Evolutionary conservation across 2,888 invertebrate species (phyloP).

Genomic region (Aphodius sticticus): DNA sequence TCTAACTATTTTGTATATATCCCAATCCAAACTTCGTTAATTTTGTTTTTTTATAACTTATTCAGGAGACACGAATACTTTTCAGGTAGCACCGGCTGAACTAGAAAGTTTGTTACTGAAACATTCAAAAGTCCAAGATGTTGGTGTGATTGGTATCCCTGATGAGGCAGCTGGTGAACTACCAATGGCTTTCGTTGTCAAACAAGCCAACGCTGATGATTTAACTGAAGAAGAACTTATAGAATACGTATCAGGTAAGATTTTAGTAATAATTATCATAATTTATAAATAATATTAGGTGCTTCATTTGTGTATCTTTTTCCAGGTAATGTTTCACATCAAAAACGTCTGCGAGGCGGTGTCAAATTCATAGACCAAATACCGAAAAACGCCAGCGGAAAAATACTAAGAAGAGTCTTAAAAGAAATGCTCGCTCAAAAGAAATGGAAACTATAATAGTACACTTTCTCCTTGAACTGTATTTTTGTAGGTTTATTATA

Average conservation of each 20-base stretch:
- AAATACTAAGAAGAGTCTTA: slow-evolving; percentile 61
- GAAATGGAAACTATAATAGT: background rate
- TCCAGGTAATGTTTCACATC: slow-evolving; percentile 68
- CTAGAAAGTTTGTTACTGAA: slow-evolving; percentile 79
- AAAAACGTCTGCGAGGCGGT: slow-evolving; percentile 76
- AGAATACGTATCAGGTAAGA: slow-evolving; percentile 59
- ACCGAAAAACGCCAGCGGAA: slow-evolving; percentile 63
- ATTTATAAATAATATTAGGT: background rate
- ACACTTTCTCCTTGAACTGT: too few species aligned
- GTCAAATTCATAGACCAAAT: slow-evolving; percentile 63
- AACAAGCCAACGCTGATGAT: slow-evolving; percentile 60
- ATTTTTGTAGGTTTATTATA: background rate
- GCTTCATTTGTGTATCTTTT: slow-evolving; percentile 9
- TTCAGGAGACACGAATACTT: slow-evolving; percentile 49
- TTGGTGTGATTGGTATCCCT: slow-evolving; percentile 83
- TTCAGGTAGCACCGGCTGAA: slow-evolving; percentile 86
- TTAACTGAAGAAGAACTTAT: slow-evolving; percentile 59
- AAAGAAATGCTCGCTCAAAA: slow-evolving; percentile 36
- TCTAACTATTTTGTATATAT: too few species aligned
- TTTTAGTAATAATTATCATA: background rate
- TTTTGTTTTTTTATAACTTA: background rate
- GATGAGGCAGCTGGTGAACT: slow-evolving; percentile 78
- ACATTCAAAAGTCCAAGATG: slow-evolving; percentile 76
- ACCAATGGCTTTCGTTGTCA: slow-evolving; percentile 79
- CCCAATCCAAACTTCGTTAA: too few species aligned